These are phyloP conservation scores for Hoplodrina blanda DNA, from an alignment of 2,888 invertebrate genomes.

Conservation along the genomic window DNA sequence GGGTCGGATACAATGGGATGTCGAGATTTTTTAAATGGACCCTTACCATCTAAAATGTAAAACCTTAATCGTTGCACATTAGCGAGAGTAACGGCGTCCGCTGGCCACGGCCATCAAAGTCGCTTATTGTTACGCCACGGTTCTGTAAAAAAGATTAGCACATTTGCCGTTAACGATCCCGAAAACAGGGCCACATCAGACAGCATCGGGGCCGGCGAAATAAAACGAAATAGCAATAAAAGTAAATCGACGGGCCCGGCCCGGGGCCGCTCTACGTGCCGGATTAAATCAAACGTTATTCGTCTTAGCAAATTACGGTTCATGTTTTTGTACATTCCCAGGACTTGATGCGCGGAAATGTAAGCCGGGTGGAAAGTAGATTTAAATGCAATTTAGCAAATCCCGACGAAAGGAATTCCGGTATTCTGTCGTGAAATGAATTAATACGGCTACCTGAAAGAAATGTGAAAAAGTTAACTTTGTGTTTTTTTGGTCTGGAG, in stretches of 20 bases:
- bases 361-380: slow-evolving; percentile 77
- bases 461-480: slow-evolving; percentile 37
- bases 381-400: slow-evolving; percentile 79
- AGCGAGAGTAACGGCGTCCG: slow-evolving; percentile 78
- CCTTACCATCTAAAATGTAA: slow-evolving; percentile 75
- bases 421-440: slow-evolving; percentile 53
- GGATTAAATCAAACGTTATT: slow-evolving; percentile 90
- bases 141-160: slow-evolving; percentile 88
- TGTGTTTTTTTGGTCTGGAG: slow-evolving; percentile 23
- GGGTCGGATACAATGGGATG: slow-evolving; percentile 59
- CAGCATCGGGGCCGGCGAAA: slow-evolving; percentile 79
- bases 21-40: slow-evolving; percentile 68
- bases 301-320: slow-evolving; percentile 89
- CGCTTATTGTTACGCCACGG: slow-evolving; percentile 81
- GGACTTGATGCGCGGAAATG: slow-evolving; percentile 81
- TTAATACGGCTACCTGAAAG: slow-evolving; percentile 37
- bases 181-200: slow-evolving; percentile 87
- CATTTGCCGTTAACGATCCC: slow-evolving; percentile 88
- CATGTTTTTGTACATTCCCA: slow-evolving; percentile 84
- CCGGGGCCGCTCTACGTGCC: slow-evolving; percentile 81
- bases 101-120: slow-evolving; percentile 77
- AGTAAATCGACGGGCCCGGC: slow-evolving; percentile 87
- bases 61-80: slow-evolving; percentile 81
- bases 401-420: slow-evolving; percentile 69
- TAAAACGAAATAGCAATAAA: slow-evolving; percentile 90